Base-by-base conservation (phyloP, 2,888 invertebrate species). In the Lasioglossum figueresi region DNA sequence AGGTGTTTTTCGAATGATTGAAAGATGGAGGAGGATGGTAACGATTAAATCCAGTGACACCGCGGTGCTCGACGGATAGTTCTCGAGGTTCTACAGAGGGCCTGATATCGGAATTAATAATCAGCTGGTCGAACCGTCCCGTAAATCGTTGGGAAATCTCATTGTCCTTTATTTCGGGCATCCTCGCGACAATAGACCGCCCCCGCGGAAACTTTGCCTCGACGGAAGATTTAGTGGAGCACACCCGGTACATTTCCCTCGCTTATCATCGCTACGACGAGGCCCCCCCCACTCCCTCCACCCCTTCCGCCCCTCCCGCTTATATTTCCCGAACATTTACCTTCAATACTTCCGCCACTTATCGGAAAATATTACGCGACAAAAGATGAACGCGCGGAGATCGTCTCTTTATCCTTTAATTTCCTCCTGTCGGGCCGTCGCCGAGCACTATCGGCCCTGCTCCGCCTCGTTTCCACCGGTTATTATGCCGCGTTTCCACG, bases 291-390 rank as follows among this genome's bases (percentile, higher is more conserved):
- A 3, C 27, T 14, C 27, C 59, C 27, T 27, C 14, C 4, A 2
- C 27, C 14, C 14, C 40, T 12, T 23, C 56, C 40, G 0, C n/a
- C n/a, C 79, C 45, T 48, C 34, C 78, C 34, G 66, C 73, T 48
- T 74, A 56, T 74, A 80, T 85, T 83, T 79, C 85, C 80, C 74
- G 77, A 80, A 85, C 85, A 85, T 85, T 84, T 85, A 84, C 83
- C 74, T 80, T 76, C 85, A 74, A 84, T 85, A 80, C 75, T 85
- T 80, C 80, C 76, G 68, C 76, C 66, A 84, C 63, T 79, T 80
- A 84, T 85, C 85, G 85, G 85, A 74, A 84, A 85, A 84, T 80
- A 72, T 80, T 85, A 72, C 72, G 76, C 84, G 79, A 84, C 79
- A 84, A 84, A 84, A 84, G 83, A 68, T 77, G 83, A 83, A 56